Conservation (phyloP, 2,113 vertebrate species). For the Lagopus muta region DNA sequence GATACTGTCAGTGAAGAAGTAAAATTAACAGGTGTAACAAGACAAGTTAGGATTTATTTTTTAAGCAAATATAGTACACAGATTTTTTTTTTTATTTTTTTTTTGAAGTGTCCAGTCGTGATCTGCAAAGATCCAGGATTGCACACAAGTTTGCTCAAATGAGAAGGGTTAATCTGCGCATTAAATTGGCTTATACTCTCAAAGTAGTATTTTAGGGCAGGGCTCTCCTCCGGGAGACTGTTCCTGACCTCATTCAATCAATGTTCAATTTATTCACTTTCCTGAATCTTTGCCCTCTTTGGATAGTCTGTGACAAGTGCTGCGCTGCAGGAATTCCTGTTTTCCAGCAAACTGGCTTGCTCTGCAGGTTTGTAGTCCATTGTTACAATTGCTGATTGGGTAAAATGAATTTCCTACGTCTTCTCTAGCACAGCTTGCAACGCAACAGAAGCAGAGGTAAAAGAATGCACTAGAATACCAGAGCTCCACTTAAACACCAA, state of each 20-base stretch:
- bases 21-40: conserved; percentile 72
- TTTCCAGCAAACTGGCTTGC: conserved; percentile 73
- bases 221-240: conserved; percentile 56
- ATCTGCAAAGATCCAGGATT: conserved; percentile 70
- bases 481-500: conserved; percentile 74
- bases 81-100: neutral
- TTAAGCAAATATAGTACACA: conserved; percentile 59
- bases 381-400: conserved; percentile 73
- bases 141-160: conserved; percentile 66
- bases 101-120: conserved; percentile 60
- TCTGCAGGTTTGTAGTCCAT: conserved; percentile 73
- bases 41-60: conserved; percentile 60
- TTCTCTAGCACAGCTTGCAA: conserved; percentile 75
- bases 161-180: conserved; percentile 32
- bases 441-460: conserved; percentile 73
- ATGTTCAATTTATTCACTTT: conserved; percentile 71
- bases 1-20: conserved; percentile 50
- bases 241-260: conserved; percentile 68
- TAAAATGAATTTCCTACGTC: conserved; percentile 72
- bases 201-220: conserved; percentile 64
- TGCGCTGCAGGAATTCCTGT: conserved; percentile 72
- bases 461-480: conserved; percentile 75
- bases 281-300: conserved; percentile 75
- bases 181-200: conserved; percentile 59
- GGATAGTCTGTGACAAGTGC: conserved; percentile 72